Evolutionary conservation across 2,797 vertebrate genomes (phyloP), one percentile per base, ranked within the genome.

Genomic region (Glyptemys insculpta): DNA sequence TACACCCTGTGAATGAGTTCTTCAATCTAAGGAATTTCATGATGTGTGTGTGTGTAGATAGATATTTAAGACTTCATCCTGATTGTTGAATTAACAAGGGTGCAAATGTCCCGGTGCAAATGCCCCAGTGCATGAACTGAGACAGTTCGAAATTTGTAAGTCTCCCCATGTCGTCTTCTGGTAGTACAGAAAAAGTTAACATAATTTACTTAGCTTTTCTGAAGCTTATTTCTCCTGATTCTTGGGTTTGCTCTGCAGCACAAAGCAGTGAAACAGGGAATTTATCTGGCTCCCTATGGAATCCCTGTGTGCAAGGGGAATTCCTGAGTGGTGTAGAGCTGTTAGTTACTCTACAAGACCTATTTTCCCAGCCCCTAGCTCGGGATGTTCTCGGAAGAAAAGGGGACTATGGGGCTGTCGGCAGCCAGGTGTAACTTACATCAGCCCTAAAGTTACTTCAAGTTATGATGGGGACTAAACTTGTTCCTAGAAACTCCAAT

Each of bases 141-240:
- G 57, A 79, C n/a, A 57, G 18, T 0, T 1, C 25, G 74, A 76
- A 44, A 68, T 87, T 81, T 18, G 53, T 11, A 11, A 11, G 29
- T 90, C 49, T 93, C 83, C 79, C 52, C 34, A 47, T 96, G 91
- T 80, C 25, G 88, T 92, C 53, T 62, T 93, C 31, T 87, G 18
- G 37, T 5, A 57, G 41, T 47, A 87, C 72, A 87, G 57, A 81
- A 72, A n/a, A 79, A 80, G 47, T 84, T 52, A 59, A 50, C 50
- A 6, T 74, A 86, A 82, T 74, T 87, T 31, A 83, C 91, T 68
- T 49, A 54, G 10, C 19, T 76, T 19, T 5, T 87, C 88, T 34
- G 62, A 81, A 62, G 31, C 59, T 34, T 31, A 62, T 62, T 16
- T 62, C 14, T 62, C 92, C 34, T 88, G 79, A n/a, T 82, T 18